Evolutionary conservation across 2,113 vertebrate species (phyloP).

Genomic region (Rhea pennata): DNA sequence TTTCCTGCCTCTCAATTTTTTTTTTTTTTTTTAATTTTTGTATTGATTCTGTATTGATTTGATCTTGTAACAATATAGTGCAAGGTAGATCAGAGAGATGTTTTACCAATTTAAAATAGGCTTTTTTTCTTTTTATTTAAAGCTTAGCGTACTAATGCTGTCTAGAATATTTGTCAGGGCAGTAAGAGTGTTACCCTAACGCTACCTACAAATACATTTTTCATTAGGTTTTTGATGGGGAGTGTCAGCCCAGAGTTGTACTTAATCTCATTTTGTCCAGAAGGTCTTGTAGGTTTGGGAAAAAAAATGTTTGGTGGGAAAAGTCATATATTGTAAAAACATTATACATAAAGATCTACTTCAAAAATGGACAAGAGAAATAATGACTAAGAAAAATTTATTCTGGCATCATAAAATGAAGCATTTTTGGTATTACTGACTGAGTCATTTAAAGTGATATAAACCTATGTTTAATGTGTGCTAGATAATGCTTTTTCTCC

Average conservation of each 20-base stretch:
- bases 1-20: background rate
- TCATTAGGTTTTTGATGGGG: background rate
- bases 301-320: background rate
- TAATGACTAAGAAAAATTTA: background rate
- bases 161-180: background rate
- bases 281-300: background rate
- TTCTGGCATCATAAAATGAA: background rate
- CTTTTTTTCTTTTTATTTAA: background rate
- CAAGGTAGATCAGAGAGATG: background rate
- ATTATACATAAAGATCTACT: background rate
- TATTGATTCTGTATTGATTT: background rate
- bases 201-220: background rate
- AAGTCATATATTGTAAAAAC: background rate
- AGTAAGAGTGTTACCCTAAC: background rate
- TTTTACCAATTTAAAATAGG: background rate
- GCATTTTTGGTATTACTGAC: background rate
- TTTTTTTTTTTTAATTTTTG: background rate
- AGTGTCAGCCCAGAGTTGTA: background rate
- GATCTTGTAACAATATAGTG: background rate
- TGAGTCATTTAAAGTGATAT: background rate
- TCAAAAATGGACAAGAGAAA: conserved; percentile 15
- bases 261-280: background rate
- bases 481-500: conserved; percentile 14
- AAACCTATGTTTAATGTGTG: background rate
- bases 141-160: background rate